Evolutionary conservation across 2,888 invertebrate species (phyloP), one percentile per base, ranked within the genome.

Genomic region (Cephonodes hylas): DNA sequence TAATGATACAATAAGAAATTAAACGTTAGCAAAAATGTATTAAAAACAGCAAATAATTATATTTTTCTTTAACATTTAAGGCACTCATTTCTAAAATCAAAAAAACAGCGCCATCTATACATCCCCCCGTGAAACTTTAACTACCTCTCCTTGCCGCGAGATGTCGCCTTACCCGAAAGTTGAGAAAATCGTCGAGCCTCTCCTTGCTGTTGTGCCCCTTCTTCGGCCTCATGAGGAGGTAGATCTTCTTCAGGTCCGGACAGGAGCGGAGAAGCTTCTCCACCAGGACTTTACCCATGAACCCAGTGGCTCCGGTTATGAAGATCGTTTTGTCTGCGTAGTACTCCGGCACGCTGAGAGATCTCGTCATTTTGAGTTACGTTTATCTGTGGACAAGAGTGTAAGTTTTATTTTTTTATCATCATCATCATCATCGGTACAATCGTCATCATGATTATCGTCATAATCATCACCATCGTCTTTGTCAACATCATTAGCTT

Each of bases 301-400:
- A 97, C 1, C 97, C 97, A 0, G 96, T 96, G 0, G 95, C 95
- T 0, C 97, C 98, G 0, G 97, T 97, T 58, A 98, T 93, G 72
- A 98, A 94, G 2, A 97, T 87, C 1, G 93, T 88, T 71, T 94
- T 93, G 1, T 86, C 88, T 0, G 89, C 85, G 80, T 93, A 95
- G 93, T 94, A 95, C 75, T 93, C 90, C 0, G 92, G 79, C 61
- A 94, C 90, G 70, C 81, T 82, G 20, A 85, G 68, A 80, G 86
- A 77, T 72, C 85, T 83, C 85, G 86, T 74, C 89, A 88, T 88
- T 62, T 61, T 77, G 25, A 23, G 18, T 62, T 46, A 56, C n/a
- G n/a, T 60, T 64, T 44, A 58, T 64, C 71, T 73, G 72, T 18
- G 62, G 66, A 59, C 58, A 34, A 63, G 60, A 27, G 60, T 58